Percentiles rank a stretch among this genome's conserved stretches.
Conservation (phyloP, 2,888 invertebrate species). For the Acleris emargana region DNA sequence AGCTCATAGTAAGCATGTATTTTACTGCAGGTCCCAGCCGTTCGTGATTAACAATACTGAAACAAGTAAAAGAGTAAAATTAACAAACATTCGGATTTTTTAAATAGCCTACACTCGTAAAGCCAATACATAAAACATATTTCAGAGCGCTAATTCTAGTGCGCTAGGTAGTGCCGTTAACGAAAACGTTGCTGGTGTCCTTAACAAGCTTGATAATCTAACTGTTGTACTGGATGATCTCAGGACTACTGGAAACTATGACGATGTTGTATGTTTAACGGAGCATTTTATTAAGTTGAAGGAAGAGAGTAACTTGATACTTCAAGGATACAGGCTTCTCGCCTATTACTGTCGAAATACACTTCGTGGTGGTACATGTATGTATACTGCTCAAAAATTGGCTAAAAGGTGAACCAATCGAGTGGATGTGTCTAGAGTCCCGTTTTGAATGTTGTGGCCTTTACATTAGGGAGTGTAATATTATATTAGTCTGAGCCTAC, state of each 20-base stretch:
- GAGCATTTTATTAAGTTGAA: neutral
- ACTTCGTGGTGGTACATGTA: constrained; percentile 1
- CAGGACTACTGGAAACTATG: neutral
- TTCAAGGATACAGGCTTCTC: neutral
- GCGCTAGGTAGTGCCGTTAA: no score
- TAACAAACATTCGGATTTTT: no score
- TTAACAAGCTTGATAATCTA: constrained; percentile 2
- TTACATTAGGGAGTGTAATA: neutral
- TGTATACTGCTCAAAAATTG: neutral
- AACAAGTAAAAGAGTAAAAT: no score
- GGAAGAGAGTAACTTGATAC: neutral
- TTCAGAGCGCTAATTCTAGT: no score
- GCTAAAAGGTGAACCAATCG: neutral
- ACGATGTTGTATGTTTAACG: neutral
- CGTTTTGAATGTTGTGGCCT: constrained; percentile 8
- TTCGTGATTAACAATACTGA: no score
- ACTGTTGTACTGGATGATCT: neutral
- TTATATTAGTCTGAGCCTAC: neutral
- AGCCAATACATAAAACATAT: no score
- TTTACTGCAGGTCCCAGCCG: no score
- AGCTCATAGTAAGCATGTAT: no score
- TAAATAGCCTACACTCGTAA: no score
- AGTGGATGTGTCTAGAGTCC: neutral
- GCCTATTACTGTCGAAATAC: neutral
- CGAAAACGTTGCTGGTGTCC: constrained; percentile 5